Evolutionary conservation across 2,888 invertebrate genomes (phyloP), one percentile per base, ranked within the genome.

Genomic region (Thysanoteuthis rhombus): DNA sequence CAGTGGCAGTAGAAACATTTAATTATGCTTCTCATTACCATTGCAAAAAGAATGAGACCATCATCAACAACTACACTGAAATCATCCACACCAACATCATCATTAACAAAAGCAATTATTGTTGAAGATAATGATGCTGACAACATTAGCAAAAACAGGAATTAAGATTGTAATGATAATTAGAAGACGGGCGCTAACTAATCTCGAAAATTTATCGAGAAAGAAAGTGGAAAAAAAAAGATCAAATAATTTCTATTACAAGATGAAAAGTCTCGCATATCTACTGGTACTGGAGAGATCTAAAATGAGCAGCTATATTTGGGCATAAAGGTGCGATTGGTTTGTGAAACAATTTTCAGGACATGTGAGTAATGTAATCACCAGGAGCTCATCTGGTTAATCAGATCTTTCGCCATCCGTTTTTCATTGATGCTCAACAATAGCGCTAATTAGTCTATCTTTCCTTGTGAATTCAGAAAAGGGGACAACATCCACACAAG

Each of bases 361-460:
- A 25, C n/a, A 75, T 75, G n/a, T 10, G 75, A n/a, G 75, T 36
- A 75, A n/a, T 8, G 75, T n/a, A 75, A 75, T 75, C 75, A 75
- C n/a, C 75, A 75, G 75, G n/a, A 75, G 75, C 75, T 75, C 75
- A 75, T 75, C 75, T 75, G n/a, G 75, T 75, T 75, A n/a, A 75
- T 75, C 75, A 75, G 16, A n/a, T 75, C n/a, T n/a, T n/a, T 75
- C 75, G 36, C 75, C 19, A n/a, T 75, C 75, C 75, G 75, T 75
- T 75, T 75, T 75, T 75, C 75, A 75, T 75, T 75, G 75, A 75
- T 75, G 75, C n/a, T 75, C 75, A 75, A n/a, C 36, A n/a, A 75
- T 75, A 75, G 22, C 75, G 16, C 75, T 75, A 75, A 75, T 75
- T 75, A 75, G 75, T 75, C n/a, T 36, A n/a, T 75, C 75, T 75